Percentiles rank a stretch among this genome's conserved stretches.
phyloP scores from a whole-genome alignment of 2,797 vertebrate species.

The Periparus ater region DNA sequence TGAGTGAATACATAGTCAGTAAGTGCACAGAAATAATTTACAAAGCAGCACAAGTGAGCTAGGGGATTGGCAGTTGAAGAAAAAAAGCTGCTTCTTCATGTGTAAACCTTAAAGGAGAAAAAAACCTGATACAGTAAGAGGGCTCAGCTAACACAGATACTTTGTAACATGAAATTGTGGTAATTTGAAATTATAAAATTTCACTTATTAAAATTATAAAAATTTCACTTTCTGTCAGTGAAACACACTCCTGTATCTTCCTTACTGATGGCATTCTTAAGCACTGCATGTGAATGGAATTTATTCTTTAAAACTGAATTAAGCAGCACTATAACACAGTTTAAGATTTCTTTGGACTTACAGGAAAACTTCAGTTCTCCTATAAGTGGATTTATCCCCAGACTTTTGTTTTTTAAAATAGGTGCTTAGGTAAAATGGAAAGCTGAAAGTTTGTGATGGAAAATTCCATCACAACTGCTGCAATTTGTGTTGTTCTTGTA shows the following conservation, averaged over 20 bases:
- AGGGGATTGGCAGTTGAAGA: not conserved
- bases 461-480: not conserved
- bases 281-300: not conserved
- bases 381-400: not conserved
- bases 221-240: not conserved
- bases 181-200: not conserved
- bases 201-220: not conserved
- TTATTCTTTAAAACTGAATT: not conserved
- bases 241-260: not conserved
- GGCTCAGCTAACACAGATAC: not conserved
- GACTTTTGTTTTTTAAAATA: not conserved
- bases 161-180: not conserved
- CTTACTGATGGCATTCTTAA: not conserved
- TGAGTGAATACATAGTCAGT: slow-evolving; percentile 4
- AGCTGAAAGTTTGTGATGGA: not conserved
- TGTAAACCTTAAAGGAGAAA: not conserved
- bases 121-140: not conserved
- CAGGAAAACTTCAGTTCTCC: not conserved
- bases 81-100: not conserved
- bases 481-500: not conserved
- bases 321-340: not conserved
- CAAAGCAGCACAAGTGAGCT: not conserved
- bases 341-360: not conserved
- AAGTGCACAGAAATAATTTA: not conserved
- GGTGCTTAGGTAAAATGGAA: not conserved